Evolutionary conservation across 2,113 vertebrate species (phyloP).

Genomic region (Baryphthengus martii): DNA sequence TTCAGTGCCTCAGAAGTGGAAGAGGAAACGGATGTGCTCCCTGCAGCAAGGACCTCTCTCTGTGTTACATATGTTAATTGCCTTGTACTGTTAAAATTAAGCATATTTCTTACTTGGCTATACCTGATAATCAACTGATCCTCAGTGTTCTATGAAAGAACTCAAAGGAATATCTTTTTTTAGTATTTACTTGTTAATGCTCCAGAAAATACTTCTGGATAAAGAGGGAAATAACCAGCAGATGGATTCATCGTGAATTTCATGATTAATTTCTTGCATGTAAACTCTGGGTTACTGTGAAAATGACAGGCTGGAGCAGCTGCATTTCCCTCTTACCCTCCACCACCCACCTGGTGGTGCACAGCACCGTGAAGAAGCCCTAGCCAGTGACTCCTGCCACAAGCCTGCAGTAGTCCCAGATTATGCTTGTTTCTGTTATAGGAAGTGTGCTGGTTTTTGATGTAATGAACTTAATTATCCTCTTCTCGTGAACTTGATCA

Average conservation of each 20-base stretch:
- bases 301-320: background rate
- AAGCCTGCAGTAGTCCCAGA: background rate
- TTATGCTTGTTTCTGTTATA: background rate
- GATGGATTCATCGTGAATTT: fast-evolving
- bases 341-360: fast-evolving
- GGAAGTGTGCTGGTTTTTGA: background rate
- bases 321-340: background rate
- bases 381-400: background rate
- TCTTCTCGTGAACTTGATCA: background rate
- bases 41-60: background rate
- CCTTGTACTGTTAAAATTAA: background rate
- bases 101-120: background rate
- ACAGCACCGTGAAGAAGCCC: background rate
- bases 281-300: background rate
- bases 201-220: background rate
- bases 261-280: background rate
- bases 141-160: background rate
- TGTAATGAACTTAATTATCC: background rate
- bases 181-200: background rate
- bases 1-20: background rate
- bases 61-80: background rate
- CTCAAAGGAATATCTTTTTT: background rate
- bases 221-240: background rate
- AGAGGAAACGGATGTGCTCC: background rate
- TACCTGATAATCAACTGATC: background rate